Base-by-base conservation (phyloP, 2,888 invertebrate genomes). In the Psylliodes chrysocephalus region DNA sequence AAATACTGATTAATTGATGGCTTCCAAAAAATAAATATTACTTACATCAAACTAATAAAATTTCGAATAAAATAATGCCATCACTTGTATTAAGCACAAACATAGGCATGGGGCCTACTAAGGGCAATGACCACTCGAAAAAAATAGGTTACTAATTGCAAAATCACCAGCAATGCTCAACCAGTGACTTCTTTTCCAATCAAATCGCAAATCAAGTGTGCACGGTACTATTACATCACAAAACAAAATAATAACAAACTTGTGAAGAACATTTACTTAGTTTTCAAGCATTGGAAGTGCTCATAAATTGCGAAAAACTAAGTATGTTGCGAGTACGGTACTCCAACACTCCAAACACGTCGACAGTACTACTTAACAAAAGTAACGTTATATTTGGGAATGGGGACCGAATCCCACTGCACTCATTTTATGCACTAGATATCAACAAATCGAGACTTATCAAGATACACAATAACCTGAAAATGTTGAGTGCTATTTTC, bases 361-460 rank as follows among this genome's bases (percentile, higher is more conserved):
- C 76, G 70, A 73, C 75, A 74, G 71, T 69, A 69, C 59, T 38
- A 59, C 49, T 57, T 57, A n/a, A 59, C 68, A 71, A 72, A 77
- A 77, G 76, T 79, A 80, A 77, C 78, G 79, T 79, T 79, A 79
- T 71, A 75, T 79, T 79, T 77, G 77, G 79, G 77, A 78, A 76
- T 68, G 78, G 70, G 76, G 75, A 75, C 74, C 73, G 73, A 59
- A 49, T 59, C 62, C 44, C 78, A 77, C 77, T 79, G 79, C 79
- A 80, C 79, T 79, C 66, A 69, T 73, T 78, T 79, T 77, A 78
- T 79, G 79, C 80, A 80, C 79, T 77, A 79, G 72, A 79, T 79
- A 79, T 74, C 78, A 79, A 80, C 77, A 78, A 78, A 78, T 77
- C 73, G 68, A 71, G 65, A 71, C 67, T 63, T n/a, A 71, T 55